These are phyloP conservation scores for Eristalis arbustorum DNA, from an alignment of 2,888 invertebrate species.

Conservation along the genomic window DNA sequence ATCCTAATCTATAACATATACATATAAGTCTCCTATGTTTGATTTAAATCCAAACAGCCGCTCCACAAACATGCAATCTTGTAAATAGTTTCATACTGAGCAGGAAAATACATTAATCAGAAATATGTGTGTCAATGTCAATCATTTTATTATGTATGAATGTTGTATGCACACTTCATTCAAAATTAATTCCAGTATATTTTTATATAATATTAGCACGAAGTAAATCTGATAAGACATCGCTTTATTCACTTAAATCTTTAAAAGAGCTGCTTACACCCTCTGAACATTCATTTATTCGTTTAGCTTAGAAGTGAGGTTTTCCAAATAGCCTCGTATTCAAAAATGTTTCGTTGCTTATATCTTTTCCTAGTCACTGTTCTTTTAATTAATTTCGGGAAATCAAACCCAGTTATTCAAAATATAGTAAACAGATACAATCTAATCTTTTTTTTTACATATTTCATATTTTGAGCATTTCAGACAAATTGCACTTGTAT, in stretches of 20 bases:
- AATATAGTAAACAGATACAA: constrained; percentile 1
- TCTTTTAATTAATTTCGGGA: not conserved
- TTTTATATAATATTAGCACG: not conserved
- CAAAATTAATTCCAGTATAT: not conserved
- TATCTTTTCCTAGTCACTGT: not conserved
- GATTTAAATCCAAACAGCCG: too few relatives aligned
- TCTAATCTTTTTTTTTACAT: not conserved
- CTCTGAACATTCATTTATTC: not conserved
- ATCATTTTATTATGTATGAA: not conserved
- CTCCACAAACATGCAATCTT: too few relatives aligned
- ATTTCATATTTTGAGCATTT: not conserved
- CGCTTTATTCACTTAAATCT: not conserved
- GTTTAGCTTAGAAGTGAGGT: not conserved
- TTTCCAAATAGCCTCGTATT: not conserved
- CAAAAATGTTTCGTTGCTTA: constrained; percentile 13
- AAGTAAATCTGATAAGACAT: not conserved
- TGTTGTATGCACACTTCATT: not conserved
- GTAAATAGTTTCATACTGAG: too few relatives aligned
- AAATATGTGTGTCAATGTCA: too few relatives aligned
- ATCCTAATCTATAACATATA: too few relatives aligned
- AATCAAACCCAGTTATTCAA: constrained; percentile 21
- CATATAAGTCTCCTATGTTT: too few relatives aligned
- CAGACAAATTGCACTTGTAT: too few relatives aligned
- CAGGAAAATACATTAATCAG: too few relatives aligned
- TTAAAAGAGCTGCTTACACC: not conserved